Percentiles rank a stretch among this genome's conserved stretches.
Conservation (phyloP, 2,888 invertebrate genomes). For the Drosophila fungiperda region DNA sequence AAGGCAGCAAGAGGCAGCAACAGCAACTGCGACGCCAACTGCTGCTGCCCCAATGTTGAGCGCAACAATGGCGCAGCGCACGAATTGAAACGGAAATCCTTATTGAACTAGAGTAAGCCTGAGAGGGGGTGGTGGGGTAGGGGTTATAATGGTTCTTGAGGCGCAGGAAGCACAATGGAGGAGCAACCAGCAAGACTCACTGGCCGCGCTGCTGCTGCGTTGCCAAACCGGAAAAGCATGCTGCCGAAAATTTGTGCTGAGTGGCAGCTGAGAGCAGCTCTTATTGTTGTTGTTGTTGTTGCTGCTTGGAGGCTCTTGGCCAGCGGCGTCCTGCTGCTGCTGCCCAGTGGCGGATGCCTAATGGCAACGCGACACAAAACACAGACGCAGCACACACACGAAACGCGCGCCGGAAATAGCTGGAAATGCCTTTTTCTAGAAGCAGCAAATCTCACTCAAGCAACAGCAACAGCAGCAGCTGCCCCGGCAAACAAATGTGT, state of each 20-base stretch:
- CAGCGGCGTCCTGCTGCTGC: constrained; percentile 9
- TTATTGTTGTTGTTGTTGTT: constrained; percentile 23
- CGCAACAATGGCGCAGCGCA: constrained; percentile 65
- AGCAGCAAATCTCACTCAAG: constrained; percentile 39
- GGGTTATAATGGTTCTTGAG: constrained; percentile 1
- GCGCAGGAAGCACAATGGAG: constrained; percentile 15
- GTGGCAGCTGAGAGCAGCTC: constrained; percentile 69
- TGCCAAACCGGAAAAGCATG: constrained; percentile 76
- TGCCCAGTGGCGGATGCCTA: constrained; percentile 75
- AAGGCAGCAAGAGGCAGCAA: constrained; percentile 14
- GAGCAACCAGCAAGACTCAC: constrained; percentile 24
- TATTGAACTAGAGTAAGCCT: constrained; percentile 80
- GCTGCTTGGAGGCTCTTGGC: constrained; percentile 1
- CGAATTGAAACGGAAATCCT: constrained; percentile 83
- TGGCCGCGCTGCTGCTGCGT: constrained; percentile 52
- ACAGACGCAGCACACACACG: constrained; percentile 31
- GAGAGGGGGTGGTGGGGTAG: background rate
- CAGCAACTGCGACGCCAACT: constrained; percentile 3
- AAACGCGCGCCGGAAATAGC: constrained; percentile 59
- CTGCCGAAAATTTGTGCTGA: constrained; percentile 80
- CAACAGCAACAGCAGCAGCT: constrained; percentile 11
- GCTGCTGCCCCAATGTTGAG: constrained; percentile 12
- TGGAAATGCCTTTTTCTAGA: constrained; percentile 60
- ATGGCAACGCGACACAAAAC: constrained; percentile 74
- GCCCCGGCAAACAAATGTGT: constrained; percentile 15